A percentile compares a stretch with the other conserved stretches of the same genome.
Evolutionary conservation across 2,797 vertebrate genomes (phyloP).

Genomic region (Thalassophryne amazonica): DNA sequence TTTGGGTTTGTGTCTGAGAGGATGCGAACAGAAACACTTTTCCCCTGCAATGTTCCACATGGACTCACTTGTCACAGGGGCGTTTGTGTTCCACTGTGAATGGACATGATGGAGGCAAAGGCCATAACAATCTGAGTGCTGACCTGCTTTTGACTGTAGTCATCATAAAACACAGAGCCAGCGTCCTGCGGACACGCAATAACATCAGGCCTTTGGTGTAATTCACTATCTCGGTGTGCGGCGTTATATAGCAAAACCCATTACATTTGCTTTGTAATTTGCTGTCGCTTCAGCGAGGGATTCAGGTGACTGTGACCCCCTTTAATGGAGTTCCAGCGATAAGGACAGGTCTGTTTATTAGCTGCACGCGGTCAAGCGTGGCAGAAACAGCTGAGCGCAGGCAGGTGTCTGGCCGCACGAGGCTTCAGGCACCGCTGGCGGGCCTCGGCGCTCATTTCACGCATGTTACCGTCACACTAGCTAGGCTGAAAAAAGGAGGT

Average conservation of each 20-base stretch:
- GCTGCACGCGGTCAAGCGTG: slow-evolving; percentile 70
- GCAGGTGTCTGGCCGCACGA: slow-evolving; percentile 68
- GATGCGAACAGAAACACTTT: slow-evolving; percentile 23
- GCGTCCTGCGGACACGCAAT: slow-evolving; percentile 68
- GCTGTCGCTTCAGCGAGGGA: slow-evolving; percentile 50
- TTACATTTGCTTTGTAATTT: slow-evolving; percentile 77
- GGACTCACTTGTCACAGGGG: slow-evolving; percentile 32
- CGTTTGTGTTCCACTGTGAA: slow-evolving; percentile 63
- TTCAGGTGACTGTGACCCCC: slow-evolving; percentile 66
- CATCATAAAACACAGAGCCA: slow-evolving; percentile 73
- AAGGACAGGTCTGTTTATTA: slow-evolving; percentile 78
- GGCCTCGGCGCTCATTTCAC: slow-evolving; percentile 72
- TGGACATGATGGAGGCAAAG: slow-evolving; percentile 58
- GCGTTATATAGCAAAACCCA: slow-evolving; percentile 70
- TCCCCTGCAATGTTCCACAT: slow-evolving; percentile 16
- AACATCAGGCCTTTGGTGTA: slow-evolving; percentile 71
- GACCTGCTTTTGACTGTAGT: slow-evolving; percentile 76
- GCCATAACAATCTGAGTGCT: slow-evolving; percentile 69
- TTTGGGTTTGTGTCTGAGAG: background rate
- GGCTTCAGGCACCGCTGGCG: slow-evolving; percentile 69
- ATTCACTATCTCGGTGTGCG: slow-evolving; percentile 69
- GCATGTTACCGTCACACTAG: slow-evolving; percentile 69
- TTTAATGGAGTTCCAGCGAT: slow-evolving; percentile 75
- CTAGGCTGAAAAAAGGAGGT: slow-evolving; percentile 60
- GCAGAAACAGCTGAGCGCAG: slow-evolving; percentile 74